phyloP scores from a whole-genome alignment of 2,888 invertebrate genomes.

The Synergus itoensis region DNA sequence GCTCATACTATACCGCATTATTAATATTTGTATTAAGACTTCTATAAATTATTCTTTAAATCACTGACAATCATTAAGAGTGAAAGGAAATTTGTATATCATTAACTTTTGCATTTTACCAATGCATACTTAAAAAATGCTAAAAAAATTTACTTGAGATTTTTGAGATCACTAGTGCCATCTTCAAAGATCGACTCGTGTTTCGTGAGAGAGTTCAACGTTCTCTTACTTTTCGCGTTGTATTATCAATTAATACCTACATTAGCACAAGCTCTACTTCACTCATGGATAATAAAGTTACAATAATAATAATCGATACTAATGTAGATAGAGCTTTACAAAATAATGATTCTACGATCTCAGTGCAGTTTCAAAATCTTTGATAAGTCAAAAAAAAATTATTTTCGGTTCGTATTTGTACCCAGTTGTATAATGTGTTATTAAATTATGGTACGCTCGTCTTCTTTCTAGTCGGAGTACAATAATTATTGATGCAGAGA shows the following conservation, averaged over 20 bases:
- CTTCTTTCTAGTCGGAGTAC: constrained; percentile 65
- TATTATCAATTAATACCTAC: constrained; percentile 42
- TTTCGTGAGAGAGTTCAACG: constrained; percentile 62
- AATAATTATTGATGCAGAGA: constrained; percentile 63
- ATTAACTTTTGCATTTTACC: neutral
- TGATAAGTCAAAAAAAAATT: constrained; percentile 51
- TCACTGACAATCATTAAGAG: constrained; percentile 3
- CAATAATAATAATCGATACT: constrained; percentile 24
- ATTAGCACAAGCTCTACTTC: constrained; percentile 20
- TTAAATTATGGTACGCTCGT: constrained; percentile 60
- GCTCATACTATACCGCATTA: constrained; percentile 26
- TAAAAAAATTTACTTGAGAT: constrained; percentile 47
- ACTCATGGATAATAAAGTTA: constrained; percentile 20
- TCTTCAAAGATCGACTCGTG: constrained; percentile 62
- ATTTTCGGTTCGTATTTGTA: constrained; percentile 58
- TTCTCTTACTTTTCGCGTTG: constrained; percentile 52
- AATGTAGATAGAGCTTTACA: constrained; percentile 33
- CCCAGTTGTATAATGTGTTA: constrained; percentile 61
- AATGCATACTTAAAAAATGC: neutral
- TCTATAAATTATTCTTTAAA: constrained; percentile 16
- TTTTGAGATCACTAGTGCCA: constrained; percentile 53
- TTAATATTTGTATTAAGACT: constrained; percentile 29
- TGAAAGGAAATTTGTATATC: constrained; percentile 2
- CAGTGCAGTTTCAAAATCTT: constrained; percentile 12
- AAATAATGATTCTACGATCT: constrained; percentile 19